phyloP scores from a whole-genome alignment of 2,888 invertebrate species.

The Nomada ruficornis region DNA sequence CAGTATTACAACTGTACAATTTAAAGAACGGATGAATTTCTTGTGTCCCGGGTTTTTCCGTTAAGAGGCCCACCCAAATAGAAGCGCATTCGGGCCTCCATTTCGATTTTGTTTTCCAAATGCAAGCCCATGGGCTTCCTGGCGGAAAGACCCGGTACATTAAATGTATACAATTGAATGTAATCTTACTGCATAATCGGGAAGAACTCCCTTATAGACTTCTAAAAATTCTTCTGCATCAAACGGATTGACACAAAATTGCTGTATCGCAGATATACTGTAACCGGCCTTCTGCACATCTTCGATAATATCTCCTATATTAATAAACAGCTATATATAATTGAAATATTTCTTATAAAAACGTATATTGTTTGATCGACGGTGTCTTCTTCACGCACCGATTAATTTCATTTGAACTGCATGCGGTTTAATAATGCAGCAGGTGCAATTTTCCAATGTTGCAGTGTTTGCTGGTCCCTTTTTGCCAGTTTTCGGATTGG shows the following conservation, averaged over 20 bases:
- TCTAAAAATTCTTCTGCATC: conserved; percentile 97
- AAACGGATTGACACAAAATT: conserved; percentile 91
- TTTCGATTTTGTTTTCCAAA: no score
- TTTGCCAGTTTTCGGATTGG: conserved; percentile 82
- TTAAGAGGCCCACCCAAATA: no score
- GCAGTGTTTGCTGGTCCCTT: conserved; percentile 86
- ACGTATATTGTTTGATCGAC: neutral
- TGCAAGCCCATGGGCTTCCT: no score
- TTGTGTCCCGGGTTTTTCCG: no score
- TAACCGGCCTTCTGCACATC: conserved; percentile 92
- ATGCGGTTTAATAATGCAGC: conserved; percentile 96
- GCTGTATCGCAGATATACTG: conserved; percentile 91
- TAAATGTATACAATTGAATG: neutral
- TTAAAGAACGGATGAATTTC: neutral
- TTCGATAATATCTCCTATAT: conserved; percentile 88
- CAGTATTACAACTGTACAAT: neutral
- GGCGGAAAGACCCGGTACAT: neutral
- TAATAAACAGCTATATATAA: conserved; percentile 72
- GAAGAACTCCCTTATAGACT: conserved; percentile 95
- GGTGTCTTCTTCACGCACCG: conserved; percentile 63
- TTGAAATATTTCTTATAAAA: neutral
- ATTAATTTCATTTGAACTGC: conserved; percentile 90
- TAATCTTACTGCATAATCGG: conserved; percentile 88
- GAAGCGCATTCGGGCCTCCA: no score
- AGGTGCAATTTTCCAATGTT: conserved; percentile 88